Evolutionary conservation across 2,113 vertebrate genomes (phyloP).

Genomic region (Psettodes erumei): DNA sequence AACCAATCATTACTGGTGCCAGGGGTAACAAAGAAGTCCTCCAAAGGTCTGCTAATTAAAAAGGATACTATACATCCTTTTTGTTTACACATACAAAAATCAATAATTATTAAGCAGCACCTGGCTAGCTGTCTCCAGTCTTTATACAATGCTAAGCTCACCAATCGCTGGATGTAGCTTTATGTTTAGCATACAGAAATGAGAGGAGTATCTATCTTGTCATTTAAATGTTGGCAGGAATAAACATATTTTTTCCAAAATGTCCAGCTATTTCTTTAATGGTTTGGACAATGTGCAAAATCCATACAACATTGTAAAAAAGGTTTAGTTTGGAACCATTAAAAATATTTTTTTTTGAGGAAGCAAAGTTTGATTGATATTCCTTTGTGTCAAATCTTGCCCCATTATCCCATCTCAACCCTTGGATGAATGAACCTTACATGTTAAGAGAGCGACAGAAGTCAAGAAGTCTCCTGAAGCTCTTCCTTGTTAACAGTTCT

Average conservation of each 20-base stretch:
- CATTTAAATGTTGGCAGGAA: background rate
- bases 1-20: too few species aligned
- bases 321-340: background rate
- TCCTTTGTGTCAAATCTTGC: background rate
- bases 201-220: background rate
- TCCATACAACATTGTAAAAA: background rate
- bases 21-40: background rate
- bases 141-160: too few species aligned
- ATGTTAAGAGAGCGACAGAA: background rate
- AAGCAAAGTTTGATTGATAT: background rate
- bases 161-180: background rate
- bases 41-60: background rate
- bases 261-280: background rate
- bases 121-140: background rate
- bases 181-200: background rate
- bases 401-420: background rate
- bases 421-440: background rate
- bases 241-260: background rate
- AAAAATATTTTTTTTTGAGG: too few species aligned
- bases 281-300: background rate
- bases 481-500: conserved; percentile 49
- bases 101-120: background rate
- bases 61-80: background rate
- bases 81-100: background rate
- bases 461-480: conserved; percentile 30